Percentiles rank a stretch among this genome's conserved stretches.
Evolutionary conservation across 2,888 invertebrate species (phyloP).

Genomic region (Cryptosula pallasiana): DNA sequence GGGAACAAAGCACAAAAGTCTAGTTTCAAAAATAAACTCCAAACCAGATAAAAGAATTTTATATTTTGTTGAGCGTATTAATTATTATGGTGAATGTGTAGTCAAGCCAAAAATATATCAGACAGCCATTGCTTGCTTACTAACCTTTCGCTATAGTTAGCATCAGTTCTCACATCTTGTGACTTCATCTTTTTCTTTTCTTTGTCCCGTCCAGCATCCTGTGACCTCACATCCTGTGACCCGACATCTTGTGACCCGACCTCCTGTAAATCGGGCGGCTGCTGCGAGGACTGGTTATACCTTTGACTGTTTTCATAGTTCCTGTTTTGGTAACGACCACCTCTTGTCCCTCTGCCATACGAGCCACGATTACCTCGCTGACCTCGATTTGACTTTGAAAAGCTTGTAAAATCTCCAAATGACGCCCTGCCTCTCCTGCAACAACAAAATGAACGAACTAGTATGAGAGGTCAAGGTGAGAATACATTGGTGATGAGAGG

Average conservation of each 20-base stretch:
- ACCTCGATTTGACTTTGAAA: not conserved
- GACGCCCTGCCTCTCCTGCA: not conserved
- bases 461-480: too few species aligned
- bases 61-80: too few species aligned
- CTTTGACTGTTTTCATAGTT: not conserved
- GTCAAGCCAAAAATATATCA: too few species aligned
- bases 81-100: too few species aligned
- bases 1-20: too few species aligned
- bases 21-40: too few species aligned
- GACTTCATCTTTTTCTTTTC: not conserved
- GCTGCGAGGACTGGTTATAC: not conserved
- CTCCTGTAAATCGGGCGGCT: not conserved
- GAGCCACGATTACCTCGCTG: not conserved
- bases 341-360: not conserved
- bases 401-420: constrained; percentile 3
- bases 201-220: not conserved
- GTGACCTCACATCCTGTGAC: constrained; percentile 18
- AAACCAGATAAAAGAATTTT: too few species aligned
- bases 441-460: not conserved
- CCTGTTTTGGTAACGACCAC: not conserved
- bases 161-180: not conserved
- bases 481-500: too few species aligned
- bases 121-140: too few species aligned
- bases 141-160: not conserved
- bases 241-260: not conserved